Evolutionary conservation across 2,113 vertebrate species (phyloP), one percentile per base, ranked within the genome.

Genomic region (Semnopithecus entellus): DNA sequence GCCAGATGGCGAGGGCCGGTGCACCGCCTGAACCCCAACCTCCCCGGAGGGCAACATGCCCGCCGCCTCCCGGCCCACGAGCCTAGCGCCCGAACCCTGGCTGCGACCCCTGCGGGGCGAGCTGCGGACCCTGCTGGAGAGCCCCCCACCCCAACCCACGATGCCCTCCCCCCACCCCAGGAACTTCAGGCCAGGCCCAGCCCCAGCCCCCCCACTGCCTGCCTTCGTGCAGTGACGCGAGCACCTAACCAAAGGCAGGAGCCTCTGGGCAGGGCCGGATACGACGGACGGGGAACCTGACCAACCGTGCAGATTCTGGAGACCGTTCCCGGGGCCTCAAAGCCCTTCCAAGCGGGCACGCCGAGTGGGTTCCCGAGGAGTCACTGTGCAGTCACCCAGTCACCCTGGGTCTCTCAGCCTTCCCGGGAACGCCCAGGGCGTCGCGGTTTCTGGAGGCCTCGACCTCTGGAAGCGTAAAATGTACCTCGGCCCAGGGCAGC

Each of bases 301-400:
- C 18, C 64, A 30, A 45, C 32, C 12, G 4, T 8, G 0, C 7
- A 0, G 2, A 80, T 45, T 38, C 12, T 4, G 0, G 13, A 8
- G 38, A 13, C 45, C 6, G 4, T 25, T 59, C 45, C 43, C 1
- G 9, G 18, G 38, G 40, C 9, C 11, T 7, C 30, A 45, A 66
- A 52, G 30, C 20, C 20, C 43, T 48, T 64, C 13, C 7, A 16
- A 5, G 16, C 1, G 0, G 10, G 8, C 5, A 14, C 1, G 2
- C 9, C 1, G 0, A n/a, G 22, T 3, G 38, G 48, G 12, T 38
- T 57, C 17, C 43, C 23, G 1, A 4, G 35, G 30, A 48, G 76
- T 40, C 23, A 0, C n/a, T 0, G 5, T 0, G 0, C 9, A 43
- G 78, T 35, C 13, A 20, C 38, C 8, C 30, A 12, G 50, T 27